These are phyloP conservation scores for Peromyscus nudipes DNA, from an alignment of 2,797 vertebrate genomes.

Conservation along the genomic window DNA sequence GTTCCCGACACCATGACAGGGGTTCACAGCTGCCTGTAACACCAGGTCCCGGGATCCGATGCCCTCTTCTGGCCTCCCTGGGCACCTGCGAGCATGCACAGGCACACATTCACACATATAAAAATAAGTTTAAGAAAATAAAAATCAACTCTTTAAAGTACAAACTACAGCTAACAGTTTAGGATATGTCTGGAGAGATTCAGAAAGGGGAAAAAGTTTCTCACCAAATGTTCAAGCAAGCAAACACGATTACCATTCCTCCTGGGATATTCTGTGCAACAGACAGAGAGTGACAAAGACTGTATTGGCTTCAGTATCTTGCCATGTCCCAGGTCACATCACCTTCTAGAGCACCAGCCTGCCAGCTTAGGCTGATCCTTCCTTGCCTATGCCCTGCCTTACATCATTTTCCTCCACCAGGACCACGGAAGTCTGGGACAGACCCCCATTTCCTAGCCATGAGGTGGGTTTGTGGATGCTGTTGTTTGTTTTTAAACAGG, in stretches of 20 bases:
- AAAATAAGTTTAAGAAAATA: neutral
- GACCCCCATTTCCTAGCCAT: neutral
- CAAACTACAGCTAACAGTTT: constrained; percentile 23
- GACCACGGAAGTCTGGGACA: neutral
- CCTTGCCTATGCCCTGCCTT: neutral
- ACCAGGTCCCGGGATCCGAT: neutral
- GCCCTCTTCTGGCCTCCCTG: neutral
- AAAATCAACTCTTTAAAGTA: neutral
- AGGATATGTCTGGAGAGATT: neutral
- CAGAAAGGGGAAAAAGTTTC: neutral
- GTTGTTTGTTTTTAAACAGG: neutral
- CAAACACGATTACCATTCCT: neutral
- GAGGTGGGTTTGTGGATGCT: too few relatives aligned
- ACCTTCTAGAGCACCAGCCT: neutral
- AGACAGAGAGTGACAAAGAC: neutral
- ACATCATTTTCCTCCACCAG: neutral
- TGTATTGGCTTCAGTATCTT: neutral
- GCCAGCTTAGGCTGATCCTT: neutral
- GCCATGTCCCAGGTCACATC: neutral
- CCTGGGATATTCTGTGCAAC: neutral
- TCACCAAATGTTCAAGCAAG: neutral
- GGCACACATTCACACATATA: neutral
- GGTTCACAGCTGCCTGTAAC: neutral
- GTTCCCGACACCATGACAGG: neutral
- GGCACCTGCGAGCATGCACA: neutral